Evolutionary conservation across 30 jellyfish, hydroid and myxozoan species (phyloP), one percentile per base, ranked within the genome.

Genomic region (Aurelia sp.): DNA sequence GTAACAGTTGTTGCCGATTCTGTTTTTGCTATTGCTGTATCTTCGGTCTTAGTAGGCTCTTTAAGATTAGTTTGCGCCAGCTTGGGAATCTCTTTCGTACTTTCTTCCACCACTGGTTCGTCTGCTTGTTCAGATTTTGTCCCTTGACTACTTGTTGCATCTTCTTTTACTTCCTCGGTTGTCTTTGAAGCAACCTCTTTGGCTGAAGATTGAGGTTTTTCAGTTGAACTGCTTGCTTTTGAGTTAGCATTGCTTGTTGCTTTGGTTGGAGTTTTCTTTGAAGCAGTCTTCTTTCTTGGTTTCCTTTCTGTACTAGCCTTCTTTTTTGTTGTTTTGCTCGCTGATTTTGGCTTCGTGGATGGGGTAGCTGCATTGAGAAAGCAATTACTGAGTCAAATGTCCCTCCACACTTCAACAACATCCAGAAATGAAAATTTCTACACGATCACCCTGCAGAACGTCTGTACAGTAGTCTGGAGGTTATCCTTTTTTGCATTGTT

Each of bases 181-280:
- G 68, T 16, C 81, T 80, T 80, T 31, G 71, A 8, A 33, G 69
- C 90, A 53, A 33, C 38, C 52, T 63, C 65, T 50, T 72, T 63
- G 30, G 24, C 64, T 57, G 71, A 44, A 44, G 55, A 44, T 9
- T 1, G 55, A 44, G 55, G 9, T 44, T 44, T 44, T 5, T 44
- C 55, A 44, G 50, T 38, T 38, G 50, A 38, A 0, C 55, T 75
- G 35, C 66, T 50, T 47, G 35, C 67, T 35, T 65, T 58, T 22
- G 90, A n/a, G 57, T 17, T 22, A 12, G 89, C 44, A 5, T 61
- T 74, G 41, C 57, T 86, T 12, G 83, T 53, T 16, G 60, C 59
- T 74, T 74, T 86, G 20, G 67, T 59, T 6, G 83, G 88, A 40
- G 88, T 16, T 52, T 72, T 76, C 55, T 62, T 76, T 6, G 87